phyloP scores from a whole-genome alignment of 2,888 invertebrate genomes.

The Thera obeliscata region DNA sequence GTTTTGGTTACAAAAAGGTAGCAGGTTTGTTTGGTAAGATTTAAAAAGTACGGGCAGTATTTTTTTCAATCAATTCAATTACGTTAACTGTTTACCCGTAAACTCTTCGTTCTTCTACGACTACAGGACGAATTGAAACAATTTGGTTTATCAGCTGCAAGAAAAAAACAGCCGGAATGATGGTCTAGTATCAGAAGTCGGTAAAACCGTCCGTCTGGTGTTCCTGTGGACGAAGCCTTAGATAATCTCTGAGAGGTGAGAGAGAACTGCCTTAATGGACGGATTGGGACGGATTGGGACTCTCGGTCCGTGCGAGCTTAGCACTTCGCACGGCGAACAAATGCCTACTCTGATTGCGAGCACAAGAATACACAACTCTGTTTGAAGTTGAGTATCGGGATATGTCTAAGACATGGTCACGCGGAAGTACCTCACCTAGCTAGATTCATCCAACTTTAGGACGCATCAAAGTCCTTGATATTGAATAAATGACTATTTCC shows the following conservation, averaged over 20 bases:
- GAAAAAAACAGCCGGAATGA: not conserved
- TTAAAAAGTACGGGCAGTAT: too few relatives aligned
- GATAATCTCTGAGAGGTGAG: constrained; percentile 22
- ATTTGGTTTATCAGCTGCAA: not conserved
- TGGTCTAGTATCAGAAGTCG: not conserved
- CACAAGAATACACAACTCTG: not conserved
- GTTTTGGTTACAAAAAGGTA: too few relatives aligned
- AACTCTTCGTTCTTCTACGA: too few relatives aligned
- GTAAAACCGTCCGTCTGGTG: constrained; percentile 7
- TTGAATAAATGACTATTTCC: too few relatives aligned
- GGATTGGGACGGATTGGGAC: constrained; percentile 17
- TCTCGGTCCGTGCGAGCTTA: constrained; percentile 7
- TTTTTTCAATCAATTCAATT: too few relatives aligned
- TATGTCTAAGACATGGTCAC: too few relatives aligned
- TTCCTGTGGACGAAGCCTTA: constrained; percentile 6
- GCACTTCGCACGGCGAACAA: constrained; percentile 1
- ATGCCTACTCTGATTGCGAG: not conserved
- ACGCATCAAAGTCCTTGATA: too few relatives aligned
- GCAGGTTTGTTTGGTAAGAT: too few relatives aligned
- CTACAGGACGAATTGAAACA: too few relatives aligned
- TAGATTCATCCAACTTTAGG: too few relatives aligned
- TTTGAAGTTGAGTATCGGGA: not conserved
- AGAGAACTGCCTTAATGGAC: constrained; percentile 13
- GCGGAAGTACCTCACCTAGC: too few relatives aligned
- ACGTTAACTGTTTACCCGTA: too few relatives aligned